phyloP scores from a whole-genome alignment of 2,888 invertebrate species.

The Zelleria hepariella region DNA sequence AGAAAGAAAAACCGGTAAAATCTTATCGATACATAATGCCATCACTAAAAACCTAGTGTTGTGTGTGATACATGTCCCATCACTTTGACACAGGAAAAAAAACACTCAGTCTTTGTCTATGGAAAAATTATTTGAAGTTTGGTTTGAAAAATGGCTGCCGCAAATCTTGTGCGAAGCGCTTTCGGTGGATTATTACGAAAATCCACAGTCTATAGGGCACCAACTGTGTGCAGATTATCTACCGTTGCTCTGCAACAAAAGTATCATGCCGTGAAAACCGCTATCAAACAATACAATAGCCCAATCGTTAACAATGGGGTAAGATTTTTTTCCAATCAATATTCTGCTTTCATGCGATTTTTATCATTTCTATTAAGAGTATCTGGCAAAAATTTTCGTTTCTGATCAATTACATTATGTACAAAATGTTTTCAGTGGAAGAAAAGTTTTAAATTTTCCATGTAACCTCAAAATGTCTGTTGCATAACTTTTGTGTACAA shows the following conservation, averaged over 20 bases:
- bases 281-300: conserved; percentile 15
- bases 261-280: conserved; percentile 37
- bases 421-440: not conserved
- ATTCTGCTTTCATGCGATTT: conserved; percentile 15
- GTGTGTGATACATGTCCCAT: no score
- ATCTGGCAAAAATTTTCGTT: not conserved
- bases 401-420: not conserved
- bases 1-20: not conserved
- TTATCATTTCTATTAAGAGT: conserved; percentile 1
- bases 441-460: not conserved
- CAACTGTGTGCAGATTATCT: conserved; percentile 57
- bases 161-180: conserved; percentile 58
- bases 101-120: conserved; percentile 23
- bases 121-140: conserved; percentile 27
- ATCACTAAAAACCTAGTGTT: no score
- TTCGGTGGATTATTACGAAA: conserved; percentile 59
- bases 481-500: conserved; percentile 67
- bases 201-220: conserved; percentile 45
- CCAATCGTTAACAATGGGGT: conserved; percentile 15
- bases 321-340: conserved; percentile 10
- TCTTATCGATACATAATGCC: not conserved
- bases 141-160: conserved; percentile 62
- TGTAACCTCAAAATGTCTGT: conserved; percentile 52
- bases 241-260: conserved; percentile 55
- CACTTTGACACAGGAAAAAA: conserved; percentile 11